Percentiles rank a stretch among this genome's conserved stretches.
Evolutionary conservation across 30 jellyfish, hydroid and myxozoan genomes (phyloP).

Genomic region (Aurelia coerulea): DNA sequence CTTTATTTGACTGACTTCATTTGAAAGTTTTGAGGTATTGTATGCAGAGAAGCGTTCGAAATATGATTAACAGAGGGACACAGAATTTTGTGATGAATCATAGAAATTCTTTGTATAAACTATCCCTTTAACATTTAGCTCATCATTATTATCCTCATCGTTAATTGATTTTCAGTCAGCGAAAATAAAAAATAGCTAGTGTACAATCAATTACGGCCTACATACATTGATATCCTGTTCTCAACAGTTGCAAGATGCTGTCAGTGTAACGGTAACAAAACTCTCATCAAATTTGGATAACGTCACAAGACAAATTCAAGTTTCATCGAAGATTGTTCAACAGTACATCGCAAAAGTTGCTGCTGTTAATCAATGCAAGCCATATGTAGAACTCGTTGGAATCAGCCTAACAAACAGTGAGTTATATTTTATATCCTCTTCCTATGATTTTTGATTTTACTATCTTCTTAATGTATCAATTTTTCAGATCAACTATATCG

Average conservation of each 20-base stretch:
- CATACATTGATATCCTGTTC: not conserved
- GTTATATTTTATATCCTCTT: not conserved
- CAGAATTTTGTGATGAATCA: too few relatives aligned
- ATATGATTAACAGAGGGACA: too few relatives aligned
- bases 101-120: too few relatives aligned
- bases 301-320: too few relatives aligned
- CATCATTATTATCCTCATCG: too few relatives aligned
- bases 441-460: too few relatives aligned
- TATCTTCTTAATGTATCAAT: not conserved
- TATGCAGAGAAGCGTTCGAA: too few relatives aligned
- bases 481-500: not conserved
- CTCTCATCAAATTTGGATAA: not conserved
- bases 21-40: too few relatives aligned
- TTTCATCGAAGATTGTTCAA: too few relatives aligned
- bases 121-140: too few relatives aligned
- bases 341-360: not conserved
- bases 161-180: too few relatives aligned
- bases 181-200: not conserved
- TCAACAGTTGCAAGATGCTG: not conserved
- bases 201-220: not conserved
- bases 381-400: not conserved
- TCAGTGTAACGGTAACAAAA: not conserved
- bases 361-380: constrained; percentile 1
- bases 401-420: not conserved
- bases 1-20: too few relatives aligned